phyloP scores from a whole-genome alignment of 1,140 invertebrate genomes.

The Tetramorium parvispinum region DNA sequence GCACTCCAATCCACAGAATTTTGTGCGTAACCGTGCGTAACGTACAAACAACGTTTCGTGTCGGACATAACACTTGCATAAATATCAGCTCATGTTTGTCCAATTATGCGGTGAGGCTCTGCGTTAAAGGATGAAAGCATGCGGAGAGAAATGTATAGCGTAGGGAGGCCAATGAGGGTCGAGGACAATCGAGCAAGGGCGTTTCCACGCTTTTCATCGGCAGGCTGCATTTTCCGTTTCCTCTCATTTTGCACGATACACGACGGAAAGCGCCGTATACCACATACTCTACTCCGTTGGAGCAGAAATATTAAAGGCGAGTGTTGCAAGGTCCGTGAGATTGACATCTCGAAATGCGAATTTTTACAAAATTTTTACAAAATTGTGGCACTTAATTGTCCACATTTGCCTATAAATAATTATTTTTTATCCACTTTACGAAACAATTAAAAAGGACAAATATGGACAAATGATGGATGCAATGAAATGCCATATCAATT shows the following conservation, averaged over 20 bases:
- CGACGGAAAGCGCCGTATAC: neutral
- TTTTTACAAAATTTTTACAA: no score
- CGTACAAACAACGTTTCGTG: constrained; percentile 27
- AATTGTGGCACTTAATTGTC: no score
- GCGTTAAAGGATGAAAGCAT: neutral
- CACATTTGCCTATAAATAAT: no score
- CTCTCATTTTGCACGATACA: constrained; percentile 2
- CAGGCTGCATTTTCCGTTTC: constrained; percentile 13
- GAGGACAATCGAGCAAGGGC: constrained; percentile 27
- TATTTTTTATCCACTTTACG: no score
- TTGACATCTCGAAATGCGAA: no score
- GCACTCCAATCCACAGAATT: neutral
- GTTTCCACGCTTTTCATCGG: constrained; percentile 35
- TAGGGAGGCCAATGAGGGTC: neutral
- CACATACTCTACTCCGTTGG: neutral
- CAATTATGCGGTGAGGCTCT: constrained; percentile 33
- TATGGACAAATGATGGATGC: no score
- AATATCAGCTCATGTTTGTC: constrained; percentile 49
- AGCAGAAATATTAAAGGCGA: constrained; percentile 36
- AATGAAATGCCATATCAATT: no score
- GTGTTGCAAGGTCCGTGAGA: no score
- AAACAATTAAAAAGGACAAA: no score
- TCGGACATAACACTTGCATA: constrained; percentile 26
- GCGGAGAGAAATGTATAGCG: neutral
- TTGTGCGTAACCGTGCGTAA: neutral